Conservation (phyloP, 2,113 vertebrate genomes). For the Sphyrna mokarran region DNA sequence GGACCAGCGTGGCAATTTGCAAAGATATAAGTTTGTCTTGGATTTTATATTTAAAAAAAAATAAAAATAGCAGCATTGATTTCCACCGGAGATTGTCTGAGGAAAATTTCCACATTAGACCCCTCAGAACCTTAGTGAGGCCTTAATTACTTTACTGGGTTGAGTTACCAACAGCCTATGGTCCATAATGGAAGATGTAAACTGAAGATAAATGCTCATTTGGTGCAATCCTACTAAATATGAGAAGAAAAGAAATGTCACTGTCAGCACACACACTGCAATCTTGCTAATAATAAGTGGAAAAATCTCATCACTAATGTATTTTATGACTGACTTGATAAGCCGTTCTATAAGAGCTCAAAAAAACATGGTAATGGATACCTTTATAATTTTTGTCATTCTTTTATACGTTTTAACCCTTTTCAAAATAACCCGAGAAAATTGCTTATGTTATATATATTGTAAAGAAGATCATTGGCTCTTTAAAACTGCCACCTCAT, state of each 20-base stretch:
- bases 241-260: background rate
- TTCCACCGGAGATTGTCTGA: background rate
- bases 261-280: background rate
- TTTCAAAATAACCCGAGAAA: background rate
- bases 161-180: background rate
- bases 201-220: background rate
- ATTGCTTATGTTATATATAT: background rate
- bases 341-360: background rate
- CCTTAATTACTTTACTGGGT: background rate
- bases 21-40: background rate
- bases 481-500: background rate
- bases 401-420: background rate
- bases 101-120: background rate
- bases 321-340: background rate
- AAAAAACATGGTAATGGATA: background rate
- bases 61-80: background rate
- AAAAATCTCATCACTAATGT: background rate
- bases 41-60: background rate
- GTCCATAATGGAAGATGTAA: background rate
- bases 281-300: background rate
- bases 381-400: background rate
- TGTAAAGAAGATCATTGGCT: background rate
- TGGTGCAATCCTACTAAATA: background rate
- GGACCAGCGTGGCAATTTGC: background rate
- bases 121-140: background rate